Evolutionary conservation across 2,888 invertebrate genomes (phyloP).

Genomic region (Nyleta sp.): DNA sequence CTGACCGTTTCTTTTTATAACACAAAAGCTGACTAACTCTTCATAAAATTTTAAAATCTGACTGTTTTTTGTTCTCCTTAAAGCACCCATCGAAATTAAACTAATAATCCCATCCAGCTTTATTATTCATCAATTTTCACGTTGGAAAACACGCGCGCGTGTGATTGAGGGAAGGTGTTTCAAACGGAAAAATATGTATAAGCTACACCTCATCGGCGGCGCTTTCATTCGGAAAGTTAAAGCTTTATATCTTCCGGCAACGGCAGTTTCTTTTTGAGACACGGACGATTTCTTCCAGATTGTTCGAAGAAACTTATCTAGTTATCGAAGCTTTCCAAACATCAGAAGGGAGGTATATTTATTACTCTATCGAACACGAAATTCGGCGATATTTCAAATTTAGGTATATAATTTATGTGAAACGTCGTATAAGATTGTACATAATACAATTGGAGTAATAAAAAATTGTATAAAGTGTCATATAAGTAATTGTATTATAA

Average conservation of each 20-base stretch:
- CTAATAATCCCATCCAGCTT: conserved; percentile 35
- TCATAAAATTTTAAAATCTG: too few relatives aligned
- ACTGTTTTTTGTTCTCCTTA: conserved; percentile 17
- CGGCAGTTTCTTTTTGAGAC: conserved; percentile 61
- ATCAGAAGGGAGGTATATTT: conserved; percentile 54
- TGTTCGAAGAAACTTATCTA: conserved; percentile 64
- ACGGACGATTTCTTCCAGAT: conserved; percentile 63
- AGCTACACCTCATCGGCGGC: conserved; percentile 59
- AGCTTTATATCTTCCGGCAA: conserved; percentile 64
- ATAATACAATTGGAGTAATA: too few relatives aligned
- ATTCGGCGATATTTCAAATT: conserved; percentile 62
- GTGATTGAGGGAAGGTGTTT: conserved; percentile 30
- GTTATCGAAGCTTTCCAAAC: conserved; percentile 61
- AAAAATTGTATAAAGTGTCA: too few relatives aligned
- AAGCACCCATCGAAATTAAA: conserved; percentile 21
- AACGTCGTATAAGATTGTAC: too few relatives aligned
- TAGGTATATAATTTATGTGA: conserved; percentile 61
- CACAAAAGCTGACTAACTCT: too few relatives aligned
- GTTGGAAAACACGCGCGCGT: conserved; percentile 13
- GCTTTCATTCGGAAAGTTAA: conserved; percentile 62
- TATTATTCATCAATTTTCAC: conserved; percentile 35
- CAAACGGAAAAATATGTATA: conserved; percentile 58
- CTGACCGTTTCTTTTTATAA: too few relatives aligned
- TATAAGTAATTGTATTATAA: too few relatives aligned
- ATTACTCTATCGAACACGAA: conserved; percentile 54